Conservation (phyloP, 2,888 invertebrate species). For the Idaea straminata region DNA sequence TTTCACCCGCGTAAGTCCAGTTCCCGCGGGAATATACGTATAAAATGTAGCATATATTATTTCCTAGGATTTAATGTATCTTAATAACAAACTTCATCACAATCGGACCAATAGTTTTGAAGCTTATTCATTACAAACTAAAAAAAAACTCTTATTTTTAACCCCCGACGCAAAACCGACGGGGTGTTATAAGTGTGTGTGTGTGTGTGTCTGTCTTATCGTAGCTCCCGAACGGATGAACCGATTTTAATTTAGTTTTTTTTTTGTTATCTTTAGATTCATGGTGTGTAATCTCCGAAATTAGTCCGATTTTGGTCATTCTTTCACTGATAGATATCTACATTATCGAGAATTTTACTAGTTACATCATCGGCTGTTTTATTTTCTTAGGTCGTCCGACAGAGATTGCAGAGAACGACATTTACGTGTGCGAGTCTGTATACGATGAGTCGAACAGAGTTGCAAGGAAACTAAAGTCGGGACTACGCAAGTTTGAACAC, state of each 20-base stretch:
- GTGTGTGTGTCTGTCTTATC: no score
- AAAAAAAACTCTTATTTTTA: no score
- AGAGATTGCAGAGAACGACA: conserved; percentile 94
- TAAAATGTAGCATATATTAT: background rate
- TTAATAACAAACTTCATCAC: background rate
- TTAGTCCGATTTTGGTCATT: no score
- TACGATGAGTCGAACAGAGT: conserved; percentile 93
- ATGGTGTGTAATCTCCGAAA: no score
- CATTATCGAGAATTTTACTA: no score
- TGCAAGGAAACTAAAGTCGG: conserved; percentile 85
- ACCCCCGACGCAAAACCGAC: no score
- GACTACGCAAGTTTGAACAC: conserved; percentile 90
- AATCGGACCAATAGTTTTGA: background rate
- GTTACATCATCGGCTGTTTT: no score
- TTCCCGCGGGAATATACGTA: background rate
- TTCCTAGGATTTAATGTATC: background rate
- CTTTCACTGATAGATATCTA: no score
- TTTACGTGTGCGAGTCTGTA: conserved; percentile 94
- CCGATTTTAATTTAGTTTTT: no score
- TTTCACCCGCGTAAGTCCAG: background rate
- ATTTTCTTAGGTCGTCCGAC: conserved; percentile 88
- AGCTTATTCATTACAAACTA: background rate
- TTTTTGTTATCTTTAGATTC: no score
- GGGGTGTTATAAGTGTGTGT: no score
- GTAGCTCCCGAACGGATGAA: no score